Base-by-base conservation (phyloP, 2,797 vertebrate genomes). In the Hozukius guyotensis region DNA sequence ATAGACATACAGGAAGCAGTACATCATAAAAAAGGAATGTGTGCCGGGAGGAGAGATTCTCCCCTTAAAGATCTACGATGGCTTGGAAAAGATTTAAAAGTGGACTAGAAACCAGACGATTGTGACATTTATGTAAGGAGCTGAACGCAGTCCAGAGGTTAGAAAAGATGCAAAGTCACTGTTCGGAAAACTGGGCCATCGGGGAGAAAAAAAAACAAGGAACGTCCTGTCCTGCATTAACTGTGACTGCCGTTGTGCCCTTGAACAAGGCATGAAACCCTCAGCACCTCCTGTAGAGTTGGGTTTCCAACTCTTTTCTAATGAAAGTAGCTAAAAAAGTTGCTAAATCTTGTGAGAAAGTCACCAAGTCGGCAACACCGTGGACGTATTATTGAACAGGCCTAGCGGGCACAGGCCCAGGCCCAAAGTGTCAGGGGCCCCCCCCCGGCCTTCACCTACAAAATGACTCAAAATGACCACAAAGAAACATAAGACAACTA, bases 1-100 rank as follows among this genome's bases (percentile, higher is more conserved):
- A 56, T 12, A 67, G 71, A 73, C 61, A 25, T 1, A 25, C 32
- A 75, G 32, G 70, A 75, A 80, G 55, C 57, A 10, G 10, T 25
- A 20, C 32, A 77, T 57, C 32, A 31, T 31, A 0, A 56, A 36
- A 12, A 42, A 82, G 81, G 84, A 89, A 87, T 88, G 16, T 20
- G 14, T 2, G 6, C 14, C 13, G n/a, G 59, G 13, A 72, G 76
- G 46, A 78, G 42, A 3, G 31, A 77, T 38, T n/a, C 13, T 77
- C 52, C 13, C 3, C 18, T 46, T 4, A 27, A 42, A 65, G 70
- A 82, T 64, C 66, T 82, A 75, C 5, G 71, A 27, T 29, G 42
- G 34, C 42, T 29, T 11, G 18, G 42, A 20, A 75, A 72, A 70
- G 46, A 75, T 76, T 56, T 34, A 36, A 34, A 73, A n/a, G 20